Conservation (phyloP, 1,140 invertebrate species). For the Neodiprion fabricii region DNA sequence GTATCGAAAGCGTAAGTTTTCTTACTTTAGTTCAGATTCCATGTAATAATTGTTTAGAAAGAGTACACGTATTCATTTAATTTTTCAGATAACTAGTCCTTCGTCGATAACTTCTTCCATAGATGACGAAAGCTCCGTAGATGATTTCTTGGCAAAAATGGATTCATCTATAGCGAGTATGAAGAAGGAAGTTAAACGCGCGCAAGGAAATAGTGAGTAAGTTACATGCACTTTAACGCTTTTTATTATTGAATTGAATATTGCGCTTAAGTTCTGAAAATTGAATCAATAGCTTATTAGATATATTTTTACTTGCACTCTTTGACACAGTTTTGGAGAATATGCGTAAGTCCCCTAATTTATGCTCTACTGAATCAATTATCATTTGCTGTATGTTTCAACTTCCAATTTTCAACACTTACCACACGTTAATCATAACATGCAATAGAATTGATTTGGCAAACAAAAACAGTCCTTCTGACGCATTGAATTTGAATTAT, state of each 20-base stretch:
- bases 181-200: conserved; percentile 83
- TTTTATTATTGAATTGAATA: conserved; percentile 18
- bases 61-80: conserved; percentile 25
- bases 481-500: no score
- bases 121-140: conserved; percentile 75
- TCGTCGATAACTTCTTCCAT: conserved; percentile 48
- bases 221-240: conserved; percentile 51
- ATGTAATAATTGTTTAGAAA: not conserved
- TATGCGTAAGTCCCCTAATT: not conserved
- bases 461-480: no score
- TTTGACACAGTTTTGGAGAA: conserved; percentile 7
- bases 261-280: not conserved
- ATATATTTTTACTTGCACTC: conserved; percentile 4
- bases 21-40: not conserved
- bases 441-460: no score
- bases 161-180: conserved; percentile 86
- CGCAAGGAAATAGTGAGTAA: conserved; percentile 81
- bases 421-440: no score
- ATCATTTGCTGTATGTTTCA: not conserved
- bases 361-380: not conserved
- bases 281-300: conserved; percentile 19
- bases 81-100: conserved; percentile 50
- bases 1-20: conserved; percentile 36
- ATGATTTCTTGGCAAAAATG: conserved; percentile 86
- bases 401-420: no score